A percentile compares a stretch with the other conserved stretches of the same genome.
Evolutionary conservation across 2,113 vertebrate genomes (phyloP).

Genomic region (Coregonus clupeaformis): DNA sequence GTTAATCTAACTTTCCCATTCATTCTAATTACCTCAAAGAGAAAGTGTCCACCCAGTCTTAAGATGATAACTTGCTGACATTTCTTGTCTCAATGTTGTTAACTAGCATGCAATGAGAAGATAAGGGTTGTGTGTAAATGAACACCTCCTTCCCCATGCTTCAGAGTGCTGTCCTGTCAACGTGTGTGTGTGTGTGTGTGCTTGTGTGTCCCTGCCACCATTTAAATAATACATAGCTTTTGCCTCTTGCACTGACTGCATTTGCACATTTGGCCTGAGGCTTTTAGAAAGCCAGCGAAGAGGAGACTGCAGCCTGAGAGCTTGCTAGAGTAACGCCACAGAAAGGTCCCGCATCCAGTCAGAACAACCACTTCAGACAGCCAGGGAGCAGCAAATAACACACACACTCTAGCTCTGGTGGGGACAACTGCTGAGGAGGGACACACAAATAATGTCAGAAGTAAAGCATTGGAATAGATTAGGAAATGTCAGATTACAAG

Average conservation of each 20-base stretch:
- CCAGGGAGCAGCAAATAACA: slow-evolving; percentile 5
- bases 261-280: slow-evolving; percentile 31
- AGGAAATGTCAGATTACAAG: slow-evolving; percentile 26
- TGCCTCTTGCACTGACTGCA: slow-evolving; percentile 18
- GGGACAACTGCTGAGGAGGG: no score
- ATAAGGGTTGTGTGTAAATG: neutral
- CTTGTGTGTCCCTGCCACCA: neutral
- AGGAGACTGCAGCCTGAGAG: slow-evolving; percentile 33
- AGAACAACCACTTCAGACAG: slow-evolving; percentile 53
- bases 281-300: slow-evolving; percentile 42
- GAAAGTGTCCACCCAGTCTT: neutral
- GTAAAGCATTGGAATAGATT: slow-evolving; percentile 24
- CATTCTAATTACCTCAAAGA: neutral
- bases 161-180: slow-evolving; percentile 10
- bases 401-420: neutral
- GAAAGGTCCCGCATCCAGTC: slow-evolving; percentile 49
- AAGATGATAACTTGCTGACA: no score
- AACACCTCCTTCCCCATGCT: neutral
- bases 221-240: slow-evolving; percentile 53
- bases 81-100: no score
- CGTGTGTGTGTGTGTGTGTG: neutral
- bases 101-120: neutral
- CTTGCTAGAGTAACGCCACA: slow-evolving; percentile 45
- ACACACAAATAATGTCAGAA: slow-evolving; percentile 14
- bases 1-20: neutral